phyloP scores from a whole-genome alignment of 2,797 vertebrate species.

The Perodicticus potto region DNA sequence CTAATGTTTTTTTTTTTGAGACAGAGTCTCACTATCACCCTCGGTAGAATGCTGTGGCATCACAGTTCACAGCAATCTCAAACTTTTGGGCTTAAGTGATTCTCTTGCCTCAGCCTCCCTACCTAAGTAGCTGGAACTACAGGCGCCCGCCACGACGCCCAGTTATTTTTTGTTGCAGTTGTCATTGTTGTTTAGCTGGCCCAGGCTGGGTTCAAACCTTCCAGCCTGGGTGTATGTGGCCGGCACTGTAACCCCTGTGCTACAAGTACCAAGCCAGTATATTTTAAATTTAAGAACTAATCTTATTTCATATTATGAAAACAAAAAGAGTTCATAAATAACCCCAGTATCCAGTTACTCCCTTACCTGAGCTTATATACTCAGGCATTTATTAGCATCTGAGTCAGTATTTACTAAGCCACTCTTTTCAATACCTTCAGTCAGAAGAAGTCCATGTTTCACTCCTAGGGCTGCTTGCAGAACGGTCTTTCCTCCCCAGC shows the following conservation, averaged over 20 bases:
- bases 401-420: background rate
- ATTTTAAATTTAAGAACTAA: constrained; percentile 48
- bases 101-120: too few species aligned
- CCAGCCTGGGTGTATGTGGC: too few species aligned
- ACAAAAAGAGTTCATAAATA: background rate
- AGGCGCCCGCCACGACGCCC: too few species aligned
- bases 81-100: too few species aligned
- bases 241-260: too few species aligned
- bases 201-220: too few species aligned
- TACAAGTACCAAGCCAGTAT: background rate
- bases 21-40: too few species aligned
- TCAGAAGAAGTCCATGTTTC: constrained; percentile 93
- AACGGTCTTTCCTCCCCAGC: constrained; percentile 92
- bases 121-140: too few species aligned
- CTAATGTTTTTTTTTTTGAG: background rate
- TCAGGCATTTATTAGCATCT: background rate
- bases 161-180: too few species aligned
- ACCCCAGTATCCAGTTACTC: background rate
- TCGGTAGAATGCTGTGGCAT: too few species aligned
- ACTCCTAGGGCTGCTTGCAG: constrained; percentile 94
- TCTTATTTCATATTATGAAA: constrained; percentile 47
- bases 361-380: background rate
- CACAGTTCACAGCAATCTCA: too few species aligned
- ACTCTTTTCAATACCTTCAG: constrained; percentile 91
- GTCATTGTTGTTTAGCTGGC: too few species aligned